Conservation (phyloP, 2,113 vertebrate genomes). For the Notothenia rossii region DNA sequence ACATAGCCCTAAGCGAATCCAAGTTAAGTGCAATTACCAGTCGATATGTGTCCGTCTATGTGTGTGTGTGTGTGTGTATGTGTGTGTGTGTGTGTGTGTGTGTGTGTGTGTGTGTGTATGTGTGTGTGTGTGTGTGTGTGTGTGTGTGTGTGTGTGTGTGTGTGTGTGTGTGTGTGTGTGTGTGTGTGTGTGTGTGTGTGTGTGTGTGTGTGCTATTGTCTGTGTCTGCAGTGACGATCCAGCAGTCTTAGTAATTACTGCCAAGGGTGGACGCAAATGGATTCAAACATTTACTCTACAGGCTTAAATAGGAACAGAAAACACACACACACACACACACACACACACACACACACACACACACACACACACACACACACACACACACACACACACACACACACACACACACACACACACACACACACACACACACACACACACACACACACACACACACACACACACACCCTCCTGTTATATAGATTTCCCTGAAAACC, state of each 20-base stretch:
- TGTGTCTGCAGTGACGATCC: conserved; percentile 59
- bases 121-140: conserved; percentile 23
- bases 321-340: not conserved
- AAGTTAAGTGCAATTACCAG: conserved; percentile 52
- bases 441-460: conserved; percentile 11
- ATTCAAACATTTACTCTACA: conserved; percentile 64
- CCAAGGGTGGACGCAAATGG: conserved; percentile 66
- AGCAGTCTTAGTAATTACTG: conserved; percentile 71
- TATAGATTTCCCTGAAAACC: conserved; percentile 71
- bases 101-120: too few species aligned
- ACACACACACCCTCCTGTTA: conserved; percentile 26
- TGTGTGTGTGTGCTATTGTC: conserved; percentile 18
- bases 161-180: conserved; percentile 12
- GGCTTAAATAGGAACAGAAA: conserved; percentile 46
- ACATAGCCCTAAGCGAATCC: conserved; percentile 40
- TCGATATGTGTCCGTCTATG: conserved; percentile 47
- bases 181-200: conserved; percentile 30
- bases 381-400: not conserved
- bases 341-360: not conserved
- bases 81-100: not conserved
- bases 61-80: conserved; percentile 31
- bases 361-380: too few species aligned
- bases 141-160: conserved; percentile 18
- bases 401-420: conserved; percentile 11
- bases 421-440: conserved; percentile 11